phyloP scores from a whole-genome alignment of 2,888 invertebrate species.

The Sarcophaga carnaria region DNA sequence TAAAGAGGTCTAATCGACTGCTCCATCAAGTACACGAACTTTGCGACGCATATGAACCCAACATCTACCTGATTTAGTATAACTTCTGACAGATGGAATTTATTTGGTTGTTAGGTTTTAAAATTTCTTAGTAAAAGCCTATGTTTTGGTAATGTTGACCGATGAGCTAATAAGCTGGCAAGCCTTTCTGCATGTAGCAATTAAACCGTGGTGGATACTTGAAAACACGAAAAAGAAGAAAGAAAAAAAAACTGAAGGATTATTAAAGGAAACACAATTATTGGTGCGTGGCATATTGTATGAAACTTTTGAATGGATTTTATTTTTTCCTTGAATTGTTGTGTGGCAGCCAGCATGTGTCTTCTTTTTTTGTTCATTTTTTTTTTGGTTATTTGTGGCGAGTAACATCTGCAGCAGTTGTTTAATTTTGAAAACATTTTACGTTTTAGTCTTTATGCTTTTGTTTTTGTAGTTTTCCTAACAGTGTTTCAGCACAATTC shows the following conservation, averaged over 20 bases:
- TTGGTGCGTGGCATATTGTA: constrained; percentile 64
- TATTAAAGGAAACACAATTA: constrained; percentile 45
- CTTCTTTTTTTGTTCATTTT: background rate
- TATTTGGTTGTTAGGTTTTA: too few relatives aligned
- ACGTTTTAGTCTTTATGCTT: constrained; percentile 2
- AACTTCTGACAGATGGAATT: too few relatives aligned
- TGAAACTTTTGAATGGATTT: constrained; percentile 40
- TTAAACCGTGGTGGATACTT: constrained; percentile 1
- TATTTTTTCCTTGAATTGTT: constrained; percentile 31
- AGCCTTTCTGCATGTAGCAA: background rate
- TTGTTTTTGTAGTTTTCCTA: constrained; percentile 3
- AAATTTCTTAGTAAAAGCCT: too few relatives aligned
- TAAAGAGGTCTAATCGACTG: too few relatives aligned
- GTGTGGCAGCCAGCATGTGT: constrained; percentile 54
- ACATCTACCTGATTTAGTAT: too few relatives aligned
- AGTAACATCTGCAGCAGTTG: constrained; percentile 68
- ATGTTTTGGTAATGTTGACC: background rate
- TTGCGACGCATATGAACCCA: too few relatives aligned
- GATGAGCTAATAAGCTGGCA: background rate
- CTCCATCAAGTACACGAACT: too few relatives aligned
- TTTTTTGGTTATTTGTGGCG: constrained; percentile 55
- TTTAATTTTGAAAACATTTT: constrained; percentile 28
- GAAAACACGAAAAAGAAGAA: background rate
- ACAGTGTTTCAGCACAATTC: constrained; percentile 5
- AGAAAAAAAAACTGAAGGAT: too few relatives aligned